These are phyloP conservation scores for Ophthalmotilapia sp. DNA, from an alignment of 2,113 vertebrate species.

Conservation along the genomic window DNA sequence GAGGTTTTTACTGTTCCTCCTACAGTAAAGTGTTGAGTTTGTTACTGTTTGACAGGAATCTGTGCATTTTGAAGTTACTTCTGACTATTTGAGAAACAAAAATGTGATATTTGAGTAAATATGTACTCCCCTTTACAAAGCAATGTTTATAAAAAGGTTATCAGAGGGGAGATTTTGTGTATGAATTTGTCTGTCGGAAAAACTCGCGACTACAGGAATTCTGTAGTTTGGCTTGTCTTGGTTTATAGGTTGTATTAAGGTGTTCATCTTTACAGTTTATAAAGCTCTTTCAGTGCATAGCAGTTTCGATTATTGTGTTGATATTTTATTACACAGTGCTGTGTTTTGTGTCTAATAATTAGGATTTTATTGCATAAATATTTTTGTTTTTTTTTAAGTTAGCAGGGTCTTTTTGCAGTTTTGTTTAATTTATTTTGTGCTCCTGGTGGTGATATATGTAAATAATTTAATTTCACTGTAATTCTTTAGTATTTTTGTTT, in stretches of 20 bases:
- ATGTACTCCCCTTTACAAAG: background rate
- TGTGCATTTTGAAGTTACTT: background rate
- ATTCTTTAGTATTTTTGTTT: background rate
- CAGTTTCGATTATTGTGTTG: background rate
- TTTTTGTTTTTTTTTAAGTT: rapidly evolving
- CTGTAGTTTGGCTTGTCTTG: background rate
- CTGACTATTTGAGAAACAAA: background rate
- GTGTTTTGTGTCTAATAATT: background rate
- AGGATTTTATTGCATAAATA: background rate
- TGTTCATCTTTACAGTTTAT: background rate
- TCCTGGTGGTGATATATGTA: background rate
- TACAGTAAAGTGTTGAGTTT: background rate
- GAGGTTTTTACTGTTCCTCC: background rate
- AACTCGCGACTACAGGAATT: background rate
- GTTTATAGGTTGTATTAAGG: background rate
- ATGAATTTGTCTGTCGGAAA: background rate
- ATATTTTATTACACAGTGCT: background rate
- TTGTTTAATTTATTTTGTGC: background rate
- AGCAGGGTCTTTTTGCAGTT: background rate
- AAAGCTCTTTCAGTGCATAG: background rate
- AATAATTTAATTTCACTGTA: background rate
- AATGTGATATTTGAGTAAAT: background rate
- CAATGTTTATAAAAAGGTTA: background rate
- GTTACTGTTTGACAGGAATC: background rate
- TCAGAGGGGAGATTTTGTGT: background rate